phyloP scores from a whole-genome alignment of 2,888 invertebrate genomes.

The Sclerodermus sp. region DNA sequence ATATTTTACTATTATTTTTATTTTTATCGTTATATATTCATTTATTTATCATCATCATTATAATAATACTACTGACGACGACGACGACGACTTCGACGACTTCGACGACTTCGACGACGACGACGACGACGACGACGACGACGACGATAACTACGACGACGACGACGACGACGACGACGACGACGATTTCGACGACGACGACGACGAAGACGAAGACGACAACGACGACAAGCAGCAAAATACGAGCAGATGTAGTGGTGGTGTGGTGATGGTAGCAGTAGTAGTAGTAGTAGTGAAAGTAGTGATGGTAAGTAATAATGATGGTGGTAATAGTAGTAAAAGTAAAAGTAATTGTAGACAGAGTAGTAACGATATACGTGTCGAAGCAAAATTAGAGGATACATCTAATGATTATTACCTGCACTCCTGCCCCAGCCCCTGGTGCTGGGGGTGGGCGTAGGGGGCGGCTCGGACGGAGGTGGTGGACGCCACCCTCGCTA shows the following conservation, averaged over 20 bases:
- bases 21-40: conserved; percentile 7
- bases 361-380: conserved; percentile 16
- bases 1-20: conserved; percentile 2
- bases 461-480: conserved; percentile 58
- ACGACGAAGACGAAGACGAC: too few relatives aligned
- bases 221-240: conserved; percentile 19
- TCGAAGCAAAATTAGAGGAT: conserved; percentile 33
- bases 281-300: conserved; percentile 23
- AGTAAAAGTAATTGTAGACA: background rate
- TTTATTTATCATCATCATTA: background rate
- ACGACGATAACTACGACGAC: too few relatives aligned
- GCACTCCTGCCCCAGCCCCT: conserved; percentile 57
- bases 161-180: too few relatives aligned
- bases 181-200: too few relatives aligned
- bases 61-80: too few relatives aligned
- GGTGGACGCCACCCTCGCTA: conserved; percentile 59
- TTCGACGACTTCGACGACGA: too few relatives aligned
- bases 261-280: conserved; percentile 17
- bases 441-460: conserved; percentile 58
- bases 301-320: too few relatives aligned
- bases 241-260: conserved; percentile 22
- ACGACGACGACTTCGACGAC: too few relatives aligned
- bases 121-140: too few relatives aligned
- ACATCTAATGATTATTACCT: conserved; percentile 42
- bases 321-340: conserved; percentile 2